Conservation (phyloP, 2,888 invertebrate species). For the Agrypnus murinus region DNA sequence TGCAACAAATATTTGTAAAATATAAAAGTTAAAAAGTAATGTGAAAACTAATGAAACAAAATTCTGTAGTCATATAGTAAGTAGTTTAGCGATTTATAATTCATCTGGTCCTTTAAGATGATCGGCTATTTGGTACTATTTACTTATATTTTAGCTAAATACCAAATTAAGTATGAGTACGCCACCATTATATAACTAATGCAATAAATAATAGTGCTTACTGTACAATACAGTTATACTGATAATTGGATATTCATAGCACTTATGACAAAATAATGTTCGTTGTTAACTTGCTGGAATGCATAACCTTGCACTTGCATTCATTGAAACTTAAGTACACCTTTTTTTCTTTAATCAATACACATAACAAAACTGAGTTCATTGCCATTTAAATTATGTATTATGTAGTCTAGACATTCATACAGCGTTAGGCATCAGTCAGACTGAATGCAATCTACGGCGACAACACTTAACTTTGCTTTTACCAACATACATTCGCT, state of each 20-base stretch:
- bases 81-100: conserved; percentile 40
- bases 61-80: background rate
- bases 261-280: conserved; percentile 49
- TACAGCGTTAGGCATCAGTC: conserved; percentile 37
- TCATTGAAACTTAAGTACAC: conserved; percentile 48
- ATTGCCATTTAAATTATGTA: conserved; percentile 33
- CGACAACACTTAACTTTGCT: conserved; percentile 5
- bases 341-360: conserved; percentile 28
- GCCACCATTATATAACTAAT: conserved; percentile 38
- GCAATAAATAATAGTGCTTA: conserved; percentile 42
- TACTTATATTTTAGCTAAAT: conserved; percentile 39
- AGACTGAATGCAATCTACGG: conserved; percentile 32
- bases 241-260: conserved; percentile 45
- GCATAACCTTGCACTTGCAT: conserved; percentile 43
- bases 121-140: conserved; percentile 44
- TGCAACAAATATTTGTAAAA: conserved; percentile 56
- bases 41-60: conserved; percentile 13
- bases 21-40: conserved; percentile 32
- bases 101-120: conserved; percentile 47
- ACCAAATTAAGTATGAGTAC: conserved; percentile 47
- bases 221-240: conserved; percentile 39
- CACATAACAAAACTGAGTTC: conserved; percentile 22
- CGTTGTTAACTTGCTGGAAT: conserved; percentile 47
- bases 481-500: conserved; percentile 2
- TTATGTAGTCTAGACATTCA: conserved; percentile 33